Evolutionary conservation across 2,113 vertebrate genomes (phyloP).

Genomic region (Aptenodytes forsteri): DNA sequence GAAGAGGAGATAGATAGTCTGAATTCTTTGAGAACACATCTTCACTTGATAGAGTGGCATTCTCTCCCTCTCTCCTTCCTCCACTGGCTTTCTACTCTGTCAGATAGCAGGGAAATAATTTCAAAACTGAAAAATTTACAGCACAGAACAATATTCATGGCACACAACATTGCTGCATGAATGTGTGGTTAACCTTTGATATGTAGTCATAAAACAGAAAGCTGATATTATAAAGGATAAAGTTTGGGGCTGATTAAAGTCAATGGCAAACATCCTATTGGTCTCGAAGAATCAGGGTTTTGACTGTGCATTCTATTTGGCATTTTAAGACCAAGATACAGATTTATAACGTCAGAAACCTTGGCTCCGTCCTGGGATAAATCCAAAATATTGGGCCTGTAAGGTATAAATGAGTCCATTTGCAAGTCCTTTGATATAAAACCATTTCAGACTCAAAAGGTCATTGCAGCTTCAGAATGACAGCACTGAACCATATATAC

Average conservation of each 20-base stretch:
- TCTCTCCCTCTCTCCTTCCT: not conserved
- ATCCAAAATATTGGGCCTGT: not conserved
- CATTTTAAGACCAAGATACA: not conserved
- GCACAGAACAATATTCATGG: not conserved
- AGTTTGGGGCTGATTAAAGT: not conserved
- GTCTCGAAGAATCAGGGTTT: not conserved
- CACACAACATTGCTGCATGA: not conserved
- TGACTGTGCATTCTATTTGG: not conserved
- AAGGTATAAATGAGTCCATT: not conserved
- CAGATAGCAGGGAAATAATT: not conserved
- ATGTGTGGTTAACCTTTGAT: slow-evolving; percentile 1
- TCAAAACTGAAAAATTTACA: slow-evolving; percentile 15
- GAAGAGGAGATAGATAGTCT: not conserved
- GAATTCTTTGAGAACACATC: slow-evolving; percentile 1
- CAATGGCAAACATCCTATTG: not conserved
- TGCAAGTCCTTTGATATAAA: not conserved
- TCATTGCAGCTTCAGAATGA: not conserved
- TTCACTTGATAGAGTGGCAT: not conserved
- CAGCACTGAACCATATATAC: not conserved
- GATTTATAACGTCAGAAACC: slow-evolving; percentile 15
- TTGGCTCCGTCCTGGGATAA: not conserved
- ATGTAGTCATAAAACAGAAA: not conserved
- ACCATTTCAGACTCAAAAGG: not conserved
- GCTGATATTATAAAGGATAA: not conserved
- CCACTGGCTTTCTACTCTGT: not conserved